Conservation (phyloP, 1,140 invertebrate species). For the Zaprionus tsacasi region DNA sequence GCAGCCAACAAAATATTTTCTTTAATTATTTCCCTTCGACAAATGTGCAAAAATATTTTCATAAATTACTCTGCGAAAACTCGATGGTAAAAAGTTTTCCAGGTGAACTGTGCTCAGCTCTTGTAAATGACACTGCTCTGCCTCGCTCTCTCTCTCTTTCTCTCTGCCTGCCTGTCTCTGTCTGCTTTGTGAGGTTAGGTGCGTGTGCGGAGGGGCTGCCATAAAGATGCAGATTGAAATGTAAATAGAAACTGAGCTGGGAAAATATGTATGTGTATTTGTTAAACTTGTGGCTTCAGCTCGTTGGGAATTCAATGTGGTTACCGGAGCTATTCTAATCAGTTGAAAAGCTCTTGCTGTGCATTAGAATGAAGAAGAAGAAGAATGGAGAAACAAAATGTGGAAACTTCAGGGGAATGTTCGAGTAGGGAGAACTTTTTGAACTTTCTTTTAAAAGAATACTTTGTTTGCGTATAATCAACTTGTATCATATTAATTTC, state of each 20-base stretch:
- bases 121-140: conserved; percentile 30
- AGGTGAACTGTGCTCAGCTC: conserved; percentile 13
- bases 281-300: conserved; percentile 50
- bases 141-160: neutral
- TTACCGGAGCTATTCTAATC: conserved; percentile 10
- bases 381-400: neutral
- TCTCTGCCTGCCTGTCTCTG: neutral
- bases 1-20: conserved; percentile 50
- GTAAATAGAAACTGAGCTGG: conserved; percentile 27
- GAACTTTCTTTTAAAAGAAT: neutral
- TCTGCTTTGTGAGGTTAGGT: neutral
- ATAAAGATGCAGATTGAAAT: conserved; percentile 39
- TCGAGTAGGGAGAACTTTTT: neutral
- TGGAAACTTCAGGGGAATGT: neutral
- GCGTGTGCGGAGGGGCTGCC: neutral
- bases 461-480: neutral
- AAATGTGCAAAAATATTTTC: conserved; percentile 48
- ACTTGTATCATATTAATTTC: neutral
- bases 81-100: conserved; percentile 26
- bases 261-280: conserved; percentile 45
- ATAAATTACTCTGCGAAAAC: conserved; percentile 31
- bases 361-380: no score
- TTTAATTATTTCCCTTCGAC: conserved; percentile 62
- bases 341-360: neutral
- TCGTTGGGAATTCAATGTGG: conserved; percentile 37